Percentiles rank a stretch among this genome's conserved stretches.
Conservation (phyloP, 2,888 invertebrate genomes). For the Gortyna flavago region DNA sequence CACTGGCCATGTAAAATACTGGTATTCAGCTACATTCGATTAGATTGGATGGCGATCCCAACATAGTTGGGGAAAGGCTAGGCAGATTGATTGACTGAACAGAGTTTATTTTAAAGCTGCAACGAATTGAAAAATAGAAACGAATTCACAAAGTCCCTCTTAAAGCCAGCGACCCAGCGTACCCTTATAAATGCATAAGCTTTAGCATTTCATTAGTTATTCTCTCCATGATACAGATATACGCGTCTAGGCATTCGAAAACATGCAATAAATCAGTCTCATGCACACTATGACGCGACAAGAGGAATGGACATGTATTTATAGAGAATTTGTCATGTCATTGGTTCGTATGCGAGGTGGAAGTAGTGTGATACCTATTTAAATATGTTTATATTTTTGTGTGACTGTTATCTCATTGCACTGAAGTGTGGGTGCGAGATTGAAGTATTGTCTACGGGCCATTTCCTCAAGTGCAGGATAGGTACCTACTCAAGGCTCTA, state of each 20-base stretch:
- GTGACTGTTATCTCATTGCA: constrained; percentile 14
- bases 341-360: constrained; percentile 34
- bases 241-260: constrained; percentile 58
- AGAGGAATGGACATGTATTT: constrained; percentile 56
- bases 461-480: constrained; percentile 25
- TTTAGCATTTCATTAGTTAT: constrained; percentile 25
- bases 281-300: constrained; percentile 53
- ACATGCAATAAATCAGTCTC: constrained; percentile 63
- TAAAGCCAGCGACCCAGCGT: not conserved
- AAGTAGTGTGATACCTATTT: constrained; percentile 3
- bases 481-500: too few species aligned
- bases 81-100: too few species aligned
- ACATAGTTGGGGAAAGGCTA: too few species aligned
- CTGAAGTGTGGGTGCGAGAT: not conserved
- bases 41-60: too few species aligned
- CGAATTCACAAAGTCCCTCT: not conserved
- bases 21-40: too few species aligned
- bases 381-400: constrained; percentile 22
- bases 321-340: constrained; percentile 58
- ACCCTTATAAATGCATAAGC: not conserved
- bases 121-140: not conserved
- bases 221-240: constrained; percentile 34
- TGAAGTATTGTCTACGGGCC: constrained; percentile 14
- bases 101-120: not conserved
- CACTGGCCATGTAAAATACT: too few species aligned